Evolutionary conservation across 2,113 vertebrate genomes (phyloP), one percentile per base, ranked within the genome.

Genomic region (Crocuta crocuta): DNA sequence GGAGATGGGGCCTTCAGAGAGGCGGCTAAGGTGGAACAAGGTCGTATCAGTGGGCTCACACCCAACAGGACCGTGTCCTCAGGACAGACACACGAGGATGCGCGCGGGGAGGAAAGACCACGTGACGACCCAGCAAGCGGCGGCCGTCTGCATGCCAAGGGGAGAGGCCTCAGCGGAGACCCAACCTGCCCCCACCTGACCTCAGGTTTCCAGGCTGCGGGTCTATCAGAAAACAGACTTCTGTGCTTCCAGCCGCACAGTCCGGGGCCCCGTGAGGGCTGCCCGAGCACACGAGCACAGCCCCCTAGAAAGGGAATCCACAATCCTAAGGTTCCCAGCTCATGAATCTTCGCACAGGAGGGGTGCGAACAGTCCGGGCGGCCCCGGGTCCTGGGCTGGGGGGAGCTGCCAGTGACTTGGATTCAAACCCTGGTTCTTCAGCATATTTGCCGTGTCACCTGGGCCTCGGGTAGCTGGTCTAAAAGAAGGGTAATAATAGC

Each of bases 81-180:
- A 23, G 16, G 61, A 83, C 4, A 68, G 63, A n/a, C 28, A 0
- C 35, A 50, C 4, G 0, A 17, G 65, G 43, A 15, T 0, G 33
- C 0, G 0, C 2, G 4, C 4, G 0, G 7, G 16, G 74, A 43
- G 23, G 66, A 31, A 16, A 53, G 50, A 8, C 15, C 43, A 1
- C 0, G 0, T 0, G 31, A 85, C 71, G 31, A 53, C 55, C 2
- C 0, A 0, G 45, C 0, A 1, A 26, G 11, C 8, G 76, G 58
- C 4, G 0, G 21, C 63, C 0, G 0, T 7, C 17, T 10, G 1
- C 33, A 1, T 3, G 55, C 26, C 74, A 50, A 15, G 6, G 26
- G 65, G 88, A 65, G 31, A 63, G 73, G 68, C 80, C 63, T 66
- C 5, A 0, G 79, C 68, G 86, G 89, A 26, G 53, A 15, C 26